phyloP scores from a whole-genome alignment of 2,888 invertebrate species.

The Cheilosia soror region DNA sequence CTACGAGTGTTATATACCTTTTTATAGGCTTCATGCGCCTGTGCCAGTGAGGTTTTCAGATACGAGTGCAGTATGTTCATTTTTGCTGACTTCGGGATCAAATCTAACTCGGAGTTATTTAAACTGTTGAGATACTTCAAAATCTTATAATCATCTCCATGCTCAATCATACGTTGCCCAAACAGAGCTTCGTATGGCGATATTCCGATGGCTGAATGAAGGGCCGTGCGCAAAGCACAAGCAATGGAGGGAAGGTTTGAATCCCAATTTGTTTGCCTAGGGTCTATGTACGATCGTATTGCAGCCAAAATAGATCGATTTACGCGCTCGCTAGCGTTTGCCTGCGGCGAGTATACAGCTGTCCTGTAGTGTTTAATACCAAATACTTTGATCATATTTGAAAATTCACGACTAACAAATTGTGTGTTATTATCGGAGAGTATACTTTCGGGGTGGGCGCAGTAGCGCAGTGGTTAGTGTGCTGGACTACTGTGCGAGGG shows the following conservation, averaged over 20 bases:
- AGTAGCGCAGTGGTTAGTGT: too few relatives aligned
- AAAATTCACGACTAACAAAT: background rate
- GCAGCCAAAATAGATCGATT: background rate
- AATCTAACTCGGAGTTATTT: too few relatives aligned
- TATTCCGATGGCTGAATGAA: too few relatives aligned
- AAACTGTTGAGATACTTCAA: too few relatives aligned
- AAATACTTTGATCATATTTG: background rate
- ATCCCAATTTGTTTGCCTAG: background rate
- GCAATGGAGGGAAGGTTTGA: too few relatives aligned
- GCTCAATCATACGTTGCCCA: too few relatives aligned
- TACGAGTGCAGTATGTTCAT: constrained; percentile 3
- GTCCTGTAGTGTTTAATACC: background rate
- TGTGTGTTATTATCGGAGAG: constrained; percentile 37
- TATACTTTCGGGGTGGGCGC: constrained; percentile 29
- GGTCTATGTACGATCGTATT: background rate
- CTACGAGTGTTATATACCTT: background rate
- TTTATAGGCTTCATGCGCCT: constrained; percentile 1
- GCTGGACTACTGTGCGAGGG: too few relatives aligned
- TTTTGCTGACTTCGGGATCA: too few relatives aligned
- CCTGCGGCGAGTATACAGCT: constrained; percentile 4
- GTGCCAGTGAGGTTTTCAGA: background rate
- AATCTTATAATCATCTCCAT: too few relatives aligned
- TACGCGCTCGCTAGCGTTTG: constrained; percentile 6
- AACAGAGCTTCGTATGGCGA: too few relatives aligned
- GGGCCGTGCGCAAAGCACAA: too few relatives aligned